Conservation (phyloP, 2,797 vertebrate genomes). For the Pagetopsis macropterus region DNA sequence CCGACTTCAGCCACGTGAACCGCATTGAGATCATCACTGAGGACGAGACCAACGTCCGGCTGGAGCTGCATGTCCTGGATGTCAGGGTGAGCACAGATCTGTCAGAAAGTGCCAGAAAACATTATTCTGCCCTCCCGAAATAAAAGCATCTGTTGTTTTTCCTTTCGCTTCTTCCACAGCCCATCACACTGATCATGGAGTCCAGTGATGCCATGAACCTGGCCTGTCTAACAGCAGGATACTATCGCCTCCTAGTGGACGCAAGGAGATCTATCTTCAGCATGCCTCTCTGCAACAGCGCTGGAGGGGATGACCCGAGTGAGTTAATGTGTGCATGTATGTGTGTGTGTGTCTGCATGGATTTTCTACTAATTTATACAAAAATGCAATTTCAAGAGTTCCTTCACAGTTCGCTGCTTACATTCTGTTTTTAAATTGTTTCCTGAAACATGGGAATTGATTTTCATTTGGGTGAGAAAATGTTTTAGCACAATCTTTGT, state of each 20-base stretch:
- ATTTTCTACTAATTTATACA: not conserved
- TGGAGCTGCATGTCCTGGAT: slow-evolving; percentile 96
- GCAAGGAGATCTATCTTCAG: slow-evolving; percentile 97
- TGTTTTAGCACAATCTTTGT: not conserved
- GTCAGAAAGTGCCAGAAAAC: not conserved
- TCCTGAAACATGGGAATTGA: no score
- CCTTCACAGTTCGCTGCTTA: not conserved
- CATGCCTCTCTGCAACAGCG: slow-evolving; percentile 89
- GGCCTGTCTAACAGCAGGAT: slow-evolving; percentile 97
- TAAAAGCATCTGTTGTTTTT: slow-evolving; percentile 6
- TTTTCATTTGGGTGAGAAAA: not conserved
- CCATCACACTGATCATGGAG: slow-evolving; percentile 97
- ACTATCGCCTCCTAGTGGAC: slow-evolving; percentile 97
- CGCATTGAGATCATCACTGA: slow-evolving; percentile 98
- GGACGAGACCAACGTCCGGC: slow-evolving; percentile 90
- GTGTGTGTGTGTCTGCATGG: not conserved
- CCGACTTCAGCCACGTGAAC: slow-evolving; percentile 98
- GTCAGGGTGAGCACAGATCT: slow-evolving; percentile 86
- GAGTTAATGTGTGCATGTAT: slow-evolving; percentile 14
- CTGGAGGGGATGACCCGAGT: slow-evolving; percentile 77
- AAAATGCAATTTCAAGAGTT: not conserved
- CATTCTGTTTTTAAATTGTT: not conserved
- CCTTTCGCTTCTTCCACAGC: slow-evolving; percentile 75
- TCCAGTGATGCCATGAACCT: slow-evolving; percentile 98
- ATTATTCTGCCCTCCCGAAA: accelerated